phyloP scores from a whole-genome alignment of 2,797 vertebrate genomes.

The Tapirus indicus region DNA sequence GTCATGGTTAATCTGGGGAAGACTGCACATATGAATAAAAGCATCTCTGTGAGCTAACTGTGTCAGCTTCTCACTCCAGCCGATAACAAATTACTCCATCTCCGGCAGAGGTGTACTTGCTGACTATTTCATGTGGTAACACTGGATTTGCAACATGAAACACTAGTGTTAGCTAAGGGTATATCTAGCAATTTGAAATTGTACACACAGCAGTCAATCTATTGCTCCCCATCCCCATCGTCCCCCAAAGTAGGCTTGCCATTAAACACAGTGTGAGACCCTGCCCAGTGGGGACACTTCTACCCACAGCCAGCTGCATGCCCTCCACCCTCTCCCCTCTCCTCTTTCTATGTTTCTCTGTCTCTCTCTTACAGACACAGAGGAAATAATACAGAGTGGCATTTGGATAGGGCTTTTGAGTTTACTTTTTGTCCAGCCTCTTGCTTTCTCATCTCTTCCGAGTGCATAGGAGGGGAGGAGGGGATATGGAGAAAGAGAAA shows the following conservation, averaged over 20 bases:
- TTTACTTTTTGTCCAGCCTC: background rate
- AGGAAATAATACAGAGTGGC: conserved; percentile 42
- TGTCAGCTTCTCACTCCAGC: conserved; percentile 72
- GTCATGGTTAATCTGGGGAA: conserved; percentile 56
- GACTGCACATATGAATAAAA: background rate
- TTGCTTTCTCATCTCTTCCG: conserved; percentile 8
- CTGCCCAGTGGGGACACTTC: background rate
- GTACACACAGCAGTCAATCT: conserved; percentile 58
- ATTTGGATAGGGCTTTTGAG: conserved; percentile 24
- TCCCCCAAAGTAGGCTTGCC: conserved; percentile 63
- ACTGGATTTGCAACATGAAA: conserved; percentile 78
- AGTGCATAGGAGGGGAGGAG: background rate
- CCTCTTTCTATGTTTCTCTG: background rate
- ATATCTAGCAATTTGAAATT: conserved; percentile 81
- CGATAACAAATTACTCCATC: conserved; percentile 73
- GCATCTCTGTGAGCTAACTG: conserved; percentile 56
- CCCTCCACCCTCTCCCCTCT: background rate
- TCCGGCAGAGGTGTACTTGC: conserved; percentile 67
- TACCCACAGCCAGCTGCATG: background rate
- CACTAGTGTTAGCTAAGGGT: conserved; percentile 73
- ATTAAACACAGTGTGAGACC: conserved; percentile 71
- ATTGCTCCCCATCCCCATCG: conserved; percentile 60
- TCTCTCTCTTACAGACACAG: background rate
- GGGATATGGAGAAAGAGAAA: background rate
- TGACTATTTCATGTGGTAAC: conserved; percentile 74